A percentile compares a stretch with the other conserved stretches of the same genome.
Conservation (phyloP, 92 coral and sea anemone genomes). For the Porites lobata region DNA sequence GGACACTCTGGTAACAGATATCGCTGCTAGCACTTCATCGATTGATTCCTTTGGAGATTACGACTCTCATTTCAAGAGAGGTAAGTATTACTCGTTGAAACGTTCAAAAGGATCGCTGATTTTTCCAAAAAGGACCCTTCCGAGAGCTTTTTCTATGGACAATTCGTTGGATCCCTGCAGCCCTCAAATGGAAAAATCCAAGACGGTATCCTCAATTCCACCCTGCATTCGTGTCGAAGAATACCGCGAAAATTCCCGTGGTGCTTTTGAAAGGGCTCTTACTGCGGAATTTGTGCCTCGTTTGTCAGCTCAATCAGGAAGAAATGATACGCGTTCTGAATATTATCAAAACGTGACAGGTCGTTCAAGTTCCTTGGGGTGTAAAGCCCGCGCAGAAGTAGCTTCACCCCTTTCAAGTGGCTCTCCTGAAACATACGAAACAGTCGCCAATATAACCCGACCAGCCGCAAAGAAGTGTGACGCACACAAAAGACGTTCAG, state of each 20-base stretch:
- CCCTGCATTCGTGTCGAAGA: slow-evolving; percentile 59
- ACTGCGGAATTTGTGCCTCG: slow-evolving; percentile 42
- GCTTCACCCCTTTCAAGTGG: slow-evolving; percentile 8
- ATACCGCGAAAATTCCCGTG: slow-evolving; percentile 32
- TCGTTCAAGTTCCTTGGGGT: slow-evolving; percentile 11
- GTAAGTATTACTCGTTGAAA: slow-evolving; percentile 82
- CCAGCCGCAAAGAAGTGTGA: slow-evolving; percentile 45
- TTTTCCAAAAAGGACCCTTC: slow-evolving; percentile 54
- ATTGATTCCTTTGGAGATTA: slow-evolving; percentile 64
- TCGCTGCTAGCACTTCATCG: slow-evolving; percentile 52
- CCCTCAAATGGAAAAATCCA: slow-evolving; percentile 62
- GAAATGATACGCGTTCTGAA: not conserved
- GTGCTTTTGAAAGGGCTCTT: slow-evolving; percentile 31
- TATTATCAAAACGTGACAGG: slow-evolving; percentile 15
- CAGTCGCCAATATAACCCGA: slow-evolving; percentile 28
- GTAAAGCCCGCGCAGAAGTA: not conserved
- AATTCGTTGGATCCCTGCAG: slow-evolving; percentile 31
- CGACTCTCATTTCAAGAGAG: slow-evolving; percentile 22
- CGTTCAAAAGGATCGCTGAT: slow-evolving; percentile 83
- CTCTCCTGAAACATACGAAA: not conserved
- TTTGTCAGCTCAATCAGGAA: slow-evolving; percentile 30
- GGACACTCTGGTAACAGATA: slow-evolving; percentile 52
- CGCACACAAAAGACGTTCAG: slow-evolving; percentile 30
- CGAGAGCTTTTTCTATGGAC: slow-evolving; percentile 42
- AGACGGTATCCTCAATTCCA: slow-evolving; percentile 60